Evolutionary conservation across 2,113 vertebrate genomes (phyloP), one percentile per base, ranked within the genome.

Genomic region (Propithecus coquereli): DNA sequence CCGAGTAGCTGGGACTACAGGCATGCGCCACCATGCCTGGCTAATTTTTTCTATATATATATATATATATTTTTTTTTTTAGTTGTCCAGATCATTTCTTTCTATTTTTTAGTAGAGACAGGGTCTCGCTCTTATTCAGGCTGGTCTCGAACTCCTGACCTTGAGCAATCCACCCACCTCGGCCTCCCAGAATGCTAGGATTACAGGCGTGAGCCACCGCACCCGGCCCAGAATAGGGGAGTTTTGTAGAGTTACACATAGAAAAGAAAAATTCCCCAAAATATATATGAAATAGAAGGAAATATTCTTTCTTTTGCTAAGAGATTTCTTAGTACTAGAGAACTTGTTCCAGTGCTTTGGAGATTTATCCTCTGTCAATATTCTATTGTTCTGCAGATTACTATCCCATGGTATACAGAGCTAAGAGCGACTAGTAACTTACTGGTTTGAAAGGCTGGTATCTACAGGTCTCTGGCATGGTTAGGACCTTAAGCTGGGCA

Each of bases 381-480:
- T 83, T 82, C 11, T 40, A 66, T 0, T 91, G 61, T 52, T 34
- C 22, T 52, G 20, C 2, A 86, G 50, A 76, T 81, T 65, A 77
- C 52, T 43, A 63, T 32, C 10, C 22, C 50, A 16, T 37, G 37
- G 27, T 22, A 71, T 27, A 82, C 1, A 40, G 1, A 73, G 85
- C 43, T 45, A 68, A 84, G 66, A 32, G 54, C 16, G 63, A 45
- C 0, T 5, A 11, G n/a, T 57, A 71, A 97, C 98, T 98, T 98
- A 99, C 99, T 92, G 99, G 99, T 98, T 99, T 99, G 98, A 99
- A 99, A 91, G 99, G 99, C 97, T 99, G 99, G 97, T 99, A 99
- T 92, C 99, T 99, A 97, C 99, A 99, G 96, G 98, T 99, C 97
- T 99, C 99, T 0, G 99, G 99, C 99, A 99, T 99, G 65, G 81